Conservation (phyloP, 2,113 vertebrate genomes). For the Siphamia tubifer region DNA sequence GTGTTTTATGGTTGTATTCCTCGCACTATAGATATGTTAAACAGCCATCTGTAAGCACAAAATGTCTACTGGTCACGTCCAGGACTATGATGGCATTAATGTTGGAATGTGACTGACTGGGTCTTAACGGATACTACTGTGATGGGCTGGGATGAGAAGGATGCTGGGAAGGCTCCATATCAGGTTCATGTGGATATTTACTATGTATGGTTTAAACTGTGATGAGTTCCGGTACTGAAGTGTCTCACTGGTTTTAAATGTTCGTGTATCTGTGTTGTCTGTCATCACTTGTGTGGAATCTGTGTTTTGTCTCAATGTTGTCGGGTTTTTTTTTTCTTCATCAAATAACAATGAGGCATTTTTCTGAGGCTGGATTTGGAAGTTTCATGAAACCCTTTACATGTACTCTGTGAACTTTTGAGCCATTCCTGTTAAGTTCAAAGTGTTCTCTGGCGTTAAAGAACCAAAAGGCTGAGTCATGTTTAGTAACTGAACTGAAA, state of each 20-base stretch:
- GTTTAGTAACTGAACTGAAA: neutral
- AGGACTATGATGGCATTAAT: neutral
- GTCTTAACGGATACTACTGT: conserved; percentile 33
- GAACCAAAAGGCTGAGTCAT: neutral
- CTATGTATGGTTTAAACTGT: conserved; percentile 1
- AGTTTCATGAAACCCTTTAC: neutral
- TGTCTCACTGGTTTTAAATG: conserved; percentile 1
- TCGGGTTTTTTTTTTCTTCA: neutral
- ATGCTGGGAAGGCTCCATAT: neutral
- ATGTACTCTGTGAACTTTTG: too few relatives aligned
- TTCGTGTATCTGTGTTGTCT: neutral
- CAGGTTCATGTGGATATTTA: neutral
- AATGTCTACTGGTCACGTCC: neutral
- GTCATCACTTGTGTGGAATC: neutral
- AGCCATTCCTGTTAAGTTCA: too few relatives aligned
- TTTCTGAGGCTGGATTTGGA: neutral
- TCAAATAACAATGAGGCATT: neutral
- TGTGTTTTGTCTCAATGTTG: neutral
- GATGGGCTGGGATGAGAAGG: neutral
- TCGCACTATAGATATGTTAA: too few relatives aligned
- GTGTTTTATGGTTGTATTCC: neutral
- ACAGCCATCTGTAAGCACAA: too few relatives aligned
- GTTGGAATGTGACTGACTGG: neutral
- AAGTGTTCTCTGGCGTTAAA: neutral
- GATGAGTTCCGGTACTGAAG: neutral